Evolutionary conservation across 1,140 invertebrate species (phyloP).

Genomic region (Cydia strobilella): DNA sequence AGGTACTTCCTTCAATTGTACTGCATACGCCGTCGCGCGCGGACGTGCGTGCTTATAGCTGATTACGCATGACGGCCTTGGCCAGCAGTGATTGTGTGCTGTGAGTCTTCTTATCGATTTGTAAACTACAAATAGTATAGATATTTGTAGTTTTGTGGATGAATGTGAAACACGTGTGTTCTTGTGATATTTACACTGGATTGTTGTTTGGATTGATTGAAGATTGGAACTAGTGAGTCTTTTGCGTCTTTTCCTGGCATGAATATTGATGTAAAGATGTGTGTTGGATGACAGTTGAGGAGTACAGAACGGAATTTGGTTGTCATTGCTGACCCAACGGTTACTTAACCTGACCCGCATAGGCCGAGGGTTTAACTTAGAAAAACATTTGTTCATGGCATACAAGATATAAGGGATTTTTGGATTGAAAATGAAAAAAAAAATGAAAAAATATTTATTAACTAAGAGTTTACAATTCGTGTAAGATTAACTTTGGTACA

Average conservation of each 20-base stretch:
- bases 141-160: conserved; percentile 35
- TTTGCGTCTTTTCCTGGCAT: background rate
- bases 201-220: background rate
- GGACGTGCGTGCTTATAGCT: conserved; percentile 51
- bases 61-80: conserved; percentile 25
- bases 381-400: too few species aligned
- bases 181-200: background rate
- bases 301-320: too few species aligned
- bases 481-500: too few species aligned
- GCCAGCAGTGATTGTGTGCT: conserved; percentile 43
- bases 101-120: conserved; percentile 28
- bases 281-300: background rate
- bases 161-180: conserved; percentile 21
- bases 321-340: too few species aligned
- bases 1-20: conserved; percentile 68
- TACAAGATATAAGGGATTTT: too few species aligned
- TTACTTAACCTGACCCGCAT: too few species aligned
- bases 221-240: background rate
- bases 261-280: background rate
- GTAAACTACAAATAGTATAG: too few species aligned
- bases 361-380: too few species aligned
- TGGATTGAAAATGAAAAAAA: too few species aligned
- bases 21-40: conserved; percentile 40
- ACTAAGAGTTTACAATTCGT: too few species aligned
- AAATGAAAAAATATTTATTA: too few species aligned